phyloP scores from a whole-genome alignment of 2,113 vertebrate species.

The Cheirogaleus medius region DNA sequence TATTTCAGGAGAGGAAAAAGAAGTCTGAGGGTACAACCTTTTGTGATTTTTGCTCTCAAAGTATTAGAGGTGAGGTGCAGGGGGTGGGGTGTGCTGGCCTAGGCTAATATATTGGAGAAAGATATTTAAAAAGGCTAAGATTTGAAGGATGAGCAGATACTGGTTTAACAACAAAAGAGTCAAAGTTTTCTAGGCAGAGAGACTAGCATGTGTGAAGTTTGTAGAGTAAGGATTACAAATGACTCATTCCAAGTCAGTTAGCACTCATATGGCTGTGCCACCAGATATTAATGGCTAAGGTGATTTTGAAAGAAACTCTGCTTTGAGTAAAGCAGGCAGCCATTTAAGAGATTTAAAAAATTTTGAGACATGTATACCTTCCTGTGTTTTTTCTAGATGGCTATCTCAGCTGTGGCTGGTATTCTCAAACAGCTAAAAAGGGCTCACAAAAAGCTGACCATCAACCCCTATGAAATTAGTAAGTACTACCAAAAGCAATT shows the following conservation, averaged over 20 bases:
- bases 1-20: background rate
- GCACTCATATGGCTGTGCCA: rapidly evolving
- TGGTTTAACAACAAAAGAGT: background rate
- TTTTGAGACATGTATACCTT: background rate
- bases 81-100: background rate
- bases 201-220: background rate
- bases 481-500: constrained; percentile 75
- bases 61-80: background rate
- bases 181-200: background rate
- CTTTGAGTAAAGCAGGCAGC: background rate
- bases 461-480: constrained; percentile 92
- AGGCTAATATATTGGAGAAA: background rate
- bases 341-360: background rate
- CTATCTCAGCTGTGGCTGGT: constrained; percentile 95
- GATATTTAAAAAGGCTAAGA: background rate
- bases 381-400: constrained; percentile 87
- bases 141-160: background rate
- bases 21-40: background rate
- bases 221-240: background rate
- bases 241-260: background rate
- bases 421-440: constrained; percentile 97
- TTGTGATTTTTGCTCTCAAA: background rate
- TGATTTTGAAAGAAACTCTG: background rate
- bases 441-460: constrained; percentile 92
- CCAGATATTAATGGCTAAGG: background rate